phyloP scores from a whole-genome alignment of 1,140 invertebrate species.

The Drosophila sproati region DNA sequence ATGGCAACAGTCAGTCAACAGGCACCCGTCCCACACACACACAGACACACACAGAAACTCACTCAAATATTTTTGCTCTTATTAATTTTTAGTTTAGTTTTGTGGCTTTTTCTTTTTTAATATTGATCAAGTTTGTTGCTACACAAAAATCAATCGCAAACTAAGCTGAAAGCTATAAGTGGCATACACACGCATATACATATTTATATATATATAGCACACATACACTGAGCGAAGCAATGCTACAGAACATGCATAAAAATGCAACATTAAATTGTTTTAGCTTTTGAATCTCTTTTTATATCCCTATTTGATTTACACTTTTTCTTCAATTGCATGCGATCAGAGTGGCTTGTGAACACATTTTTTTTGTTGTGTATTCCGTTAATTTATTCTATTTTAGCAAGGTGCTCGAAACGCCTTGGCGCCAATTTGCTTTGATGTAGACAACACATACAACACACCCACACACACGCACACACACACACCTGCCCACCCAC shows the following conservation, averaged over 20 bases:
- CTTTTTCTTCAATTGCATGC: neutral
- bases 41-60: neutral
- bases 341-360: neutral
- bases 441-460: slow-evolving; percentile 11
- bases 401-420: slow-evolving; percentile 22
- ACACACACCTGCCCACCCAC: slow-evolving; percentile 12
- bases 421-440: slow-evolving; percentile 26
- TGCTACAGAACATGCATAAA: neutral
- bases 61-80: slow-evolving; percentile 31
- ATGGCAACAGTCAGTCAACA: slow-evolving; percentile 71
- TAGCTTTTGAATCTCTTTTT: too few species aligned
- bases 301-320: too few species aligned
- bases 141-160: slow-evolving; percentile 58
- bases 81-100: slow-evolving; percentile 42
- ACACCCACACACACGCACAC: neutral
- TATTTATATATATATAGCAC: slow-evolving; percentile 38
- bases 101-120: neutral
- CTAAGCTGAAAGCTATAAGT: slow-evolving; percentile 60
- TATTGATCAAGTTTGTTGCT: slow-evolving; percentile 12
- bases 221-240: slow-evolving; percentile 9
- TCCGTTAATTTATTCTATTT: neutral
- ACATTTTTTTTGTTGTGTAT: neutral
- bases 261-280: too few species aligned
- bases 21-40: slow-evolving; percentile 66
- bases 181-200: slow-evolving; percentile 51